phyloP scores from a whole-genome alignment of 2,113 vertebrate genomes.

The Microtus richardsoni region DNA sequence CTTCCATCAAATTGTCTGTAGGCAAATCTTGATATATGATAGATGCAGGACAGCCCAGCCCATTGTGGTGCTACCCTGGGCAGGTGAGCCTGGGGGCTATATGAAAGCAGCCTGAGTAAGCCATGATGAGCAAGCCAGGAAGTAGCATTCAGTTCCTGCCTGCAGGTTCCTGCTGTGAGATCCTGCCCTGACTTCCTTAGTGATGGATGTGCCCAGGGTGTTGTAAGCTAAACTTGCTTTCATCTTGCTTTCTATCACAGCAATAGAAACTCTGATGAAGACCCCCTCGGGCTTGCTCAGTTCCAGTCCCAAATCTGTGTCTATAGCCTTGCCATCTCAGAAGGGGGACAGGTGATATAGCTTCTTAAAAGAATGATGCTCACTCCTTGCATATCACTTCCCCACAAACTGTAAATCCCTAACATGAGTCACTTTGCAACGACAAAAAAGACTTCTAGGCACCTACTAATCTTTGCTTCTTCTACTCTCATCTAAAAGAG shows the following conservation, averaged over 20 bases:
- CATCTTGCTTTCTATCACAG: not conserved
- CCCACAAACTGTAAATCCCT: not conserved
- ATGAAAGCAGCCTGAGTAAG: not conserved
- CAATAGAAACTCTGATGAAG: not conserved
- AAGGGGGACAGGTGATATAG: not conserved
- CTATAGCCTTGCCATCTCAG: not conserved
- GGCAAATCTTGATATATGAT: not conserved
- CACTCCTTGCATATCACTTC: not conserved
- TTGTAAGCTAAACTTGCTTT: not conserved
- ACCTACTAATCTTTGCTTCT: not conserved
- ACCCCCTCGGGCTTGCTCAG: fast-evolving
- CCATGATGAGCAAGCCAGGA: not conserved
- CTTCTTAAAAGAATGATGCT: not conserved
- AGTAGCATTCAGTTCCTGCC: not conserved
- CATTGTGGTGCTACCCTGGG: not conserved
- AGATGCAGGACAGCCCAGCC: not conserved
- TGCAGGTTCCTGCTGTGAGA: not conserved
- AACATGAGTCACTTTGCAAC: not conserved
- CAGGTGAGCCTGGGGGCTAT: not conserved
- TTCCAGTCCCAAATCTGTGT: not conserved
- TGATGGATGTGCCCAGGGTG: not conserved
- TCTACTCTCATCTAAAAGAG: not conserved
- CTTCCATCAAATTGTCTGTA: not conserved
- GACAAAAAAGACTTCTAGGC: not conserved
- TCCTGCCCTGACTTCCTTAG: not conserved